Base-by-base conservation (phyloP, 2,113 vertebrate species). In the Gymnocephalus cernua region DNA sequence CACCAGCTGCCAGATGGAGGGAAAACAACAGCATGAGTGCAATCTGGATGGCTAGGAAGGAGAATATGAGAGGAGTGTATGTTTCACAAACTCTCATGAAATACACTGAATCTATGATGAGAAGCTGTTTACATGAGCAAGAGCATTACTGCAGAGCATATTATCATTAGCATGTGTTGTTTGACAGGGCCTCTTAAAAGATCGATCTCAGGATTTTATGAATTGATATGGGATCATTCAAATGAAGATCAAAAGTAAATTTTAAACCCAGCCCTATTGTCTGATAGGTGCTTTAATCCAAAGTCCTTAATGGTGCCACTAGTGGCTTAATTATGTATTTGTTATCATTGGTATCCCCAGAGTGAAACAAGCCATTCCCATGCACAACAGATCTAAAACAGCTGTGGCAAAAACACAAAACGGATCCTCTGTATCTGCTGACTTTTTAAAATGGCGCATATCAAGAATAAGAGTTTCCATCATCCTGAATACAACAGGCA, bases 1-100 rank as follows among this genome's bases (percentile, higher is more conserved):
- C 76, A 86, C 61, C 78, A 88, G 76, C 83, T 87, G 89, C 88
- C 90, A 90, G 89, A 90, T 89, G 92, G 88, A 0, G 58, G 68
- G 74, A 70, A 84, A 86, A 88, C 77, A 89, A 87, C 71, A 83
- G 68, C 69, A 54, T 32, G 51, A 77, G 50, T 14, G 23, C 80
- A 85, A 64, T 66, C 80, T 80, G 88, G 63, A 87, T 61, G 65
- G 54, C 14, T 1, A 38, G 11, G 21, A 71, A 23, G 25, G 50
- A 58, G 23, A 85, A 61, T 54, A 54, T 21, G 16, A 73, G 3
- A n/a, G 29, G 29, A 45, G 19, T 23, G 51, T n/a, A 27, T 44
- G 56, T 81, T 61, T 54, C n/a, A 47, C 25, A 61, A 83, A 64
- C 25, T 61, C 23, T 72, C 4, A 1, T 68, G 14, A 48, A 54